phyloP scores from a whole-genome alignment of 1,140 invertebrate genomes.

The Eupeodes corollae region DNA sequence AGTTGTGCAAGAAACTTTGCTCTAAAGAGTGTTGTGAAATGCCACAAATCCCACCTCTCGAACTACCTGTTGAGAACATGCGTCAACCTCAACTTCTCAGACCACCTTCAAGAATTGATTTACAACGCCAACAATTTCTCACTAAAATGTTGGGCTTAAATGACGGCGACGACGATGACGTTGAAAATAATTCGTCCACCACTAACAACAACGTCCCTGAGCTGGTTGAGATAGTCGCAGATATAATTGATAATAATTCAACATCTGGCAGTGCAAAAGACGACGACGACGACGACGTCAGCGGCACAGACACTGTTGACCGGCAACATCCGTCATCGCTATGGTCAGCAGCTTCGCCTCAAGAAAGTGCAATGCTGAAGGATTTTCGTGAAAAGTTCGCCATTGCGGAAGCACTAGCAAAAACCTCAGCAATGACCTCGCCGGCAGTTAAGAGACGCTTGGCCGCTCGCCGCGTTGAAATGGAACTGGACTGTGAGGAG shows the following conservation, averaged over 20 bases:
- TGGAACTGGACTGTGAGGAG: conserved; percentile 35
- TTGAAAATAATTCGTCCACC: not conserved
- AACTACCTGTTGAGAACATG: too few relatives aligned
- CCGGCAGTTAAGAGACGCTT: conserved; percentile 42
- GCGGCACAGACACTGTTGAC: too few relatives aligned
- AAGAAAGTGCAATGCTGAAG: conserved; percentile 16
- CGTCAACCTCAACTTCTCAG: not conserved
- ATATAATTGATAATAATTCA: not conserved
- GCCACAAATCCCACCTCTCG: too few relatives aligned
- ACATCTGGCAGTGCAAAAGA: not conserved
- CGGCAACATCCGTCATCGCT: not conserved
- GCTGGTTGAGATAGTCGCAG: conserved; percentile 4
- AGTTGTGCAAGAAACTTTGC: too few relatives aligned
- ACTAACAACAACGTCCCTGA: not conserved
- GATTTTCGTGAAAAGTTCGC: conserved; percentile 42
- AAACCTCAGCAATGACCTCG: conserved; percentile 45
- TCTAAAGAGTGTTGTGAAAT: too few relatives aligned
- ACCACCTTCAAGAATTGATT: conserved; percentile 1
- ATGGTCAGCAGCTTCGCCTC: not conserved
- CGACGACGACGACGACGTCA: too few relatives aligned
- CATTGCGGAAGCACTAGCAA: conserved; percentile 46
- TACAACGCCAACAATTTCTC: conserved; percentile 1
- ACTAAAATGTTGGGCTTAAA: conserved; percentile 9
- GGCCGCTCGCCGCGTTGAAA: conserved; percentile 41
- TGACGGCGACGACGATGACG: conserved; percentile 21